phyloP scores from a whole-genome alignment of 2,113 vertebrate genomes.

The Spheniscus mendiculus region DNA sequence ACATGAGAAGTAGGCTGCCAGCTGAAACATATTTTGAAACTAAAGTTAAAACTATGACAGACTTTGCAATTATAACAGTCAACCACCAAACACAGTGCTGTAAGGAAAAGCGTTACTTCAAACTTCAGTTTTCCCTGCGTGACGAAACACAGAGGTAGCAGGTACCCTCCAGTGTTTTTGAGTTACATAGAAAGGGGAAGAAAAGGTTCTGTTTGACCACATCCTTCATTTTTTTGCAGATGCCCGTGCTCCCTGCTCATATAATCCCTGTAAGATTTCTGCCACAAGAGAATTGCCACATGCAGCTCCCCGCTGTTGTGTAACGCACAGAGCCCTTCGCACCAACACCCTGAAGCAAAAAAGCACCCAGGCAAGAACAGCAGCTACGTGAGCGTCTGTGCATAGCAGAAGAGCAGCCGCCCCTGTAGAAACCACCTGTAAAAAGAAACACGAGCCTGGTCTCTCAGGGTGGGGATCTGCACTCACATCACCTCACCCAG shows the following conservation, averaged over 20 bases:
- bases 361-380: background rate
- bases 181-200: background rate
- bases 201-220: background rate
- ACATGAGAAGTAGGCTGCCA: background rate
- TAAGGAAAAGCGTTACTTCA: background rate
- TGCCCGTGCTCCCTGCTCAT: background rate
- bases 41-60: background rate
- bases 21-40: background rate
- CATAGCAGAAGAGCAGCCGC: background rate
- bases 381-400: background rate
- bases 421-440: background rate
- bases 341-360: background rate
- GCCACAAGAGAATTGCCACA: background rate
- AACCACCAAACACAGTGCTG: background rate
- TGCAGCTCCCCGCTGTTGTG: background rate
- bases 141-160: background rate
- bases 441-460: background rate
- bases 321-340: background rate
- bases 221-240: background rate
- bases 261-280: accelerated
- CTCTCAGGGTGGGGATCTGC: background rate
- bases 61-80: background rate
- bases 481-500: background rate
- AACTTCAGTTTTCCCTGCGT: background rate
- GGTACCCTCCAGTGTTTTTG: accelerated